Evolutionary conservation across 2,888 invertebrate genomes (phyloP), one percentile per base, ranked within the genome.

Genomic region (Chrysolina oricalcia): DNA sequence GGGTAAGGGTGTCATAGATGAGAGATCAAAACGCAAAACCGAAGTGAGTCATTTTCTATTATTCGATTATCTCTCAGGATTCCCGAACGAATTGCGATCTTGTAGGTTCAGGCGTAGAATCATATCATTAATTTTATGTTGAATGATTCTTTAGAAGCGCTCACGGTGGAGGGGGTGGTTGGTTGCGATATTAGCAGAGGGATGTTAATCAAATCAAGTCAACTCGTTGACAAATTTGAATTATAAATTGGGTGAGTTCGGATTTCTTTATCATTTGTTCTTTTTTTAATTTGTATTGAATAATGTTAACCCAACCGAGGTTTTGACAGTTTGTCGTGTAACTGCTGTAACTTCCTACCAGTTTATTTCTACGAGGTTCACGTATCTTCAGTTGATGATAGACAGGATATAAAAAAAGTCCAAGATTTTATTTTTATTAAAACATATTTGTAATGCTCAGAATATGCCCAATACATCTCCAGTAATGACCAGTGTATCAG

Each of bases 1-100:
- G 78, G 72, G 73, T 74, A 73, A 70, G 79, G 79, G 79, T 79
- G 79, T 79, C 79, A 79, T 78, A 79, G 79, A 69, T 65, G 79
- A 76, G 70, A 76, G 79, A 79, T 79, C 79, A 79, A 79, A 79
- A 73, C 76, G 71, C 72, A 53, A 66, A 77, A 74, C 70, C 53
- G 56, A 73, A 76, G 67, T 78, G 77, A 78, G 71, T 78, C 78
- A 78, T 77, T 80, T 65, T 69, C 69, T 62, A 75, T 80, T 75
- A 80, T 80, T 80, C 66, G 76, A 78, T 80, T 78, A 80, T 75
- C 65, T 72, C 35, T 13, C 48, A 66, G 76, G 59, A 76, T 78
- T 75, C 72, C 40, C 78, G 78, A 73, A 76, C 73, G 76, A 75
- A 72, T 72, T 70, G 69, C 64, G 65, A 53, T 62, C 41, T 66